A percentile compares a stretch with the other conserved stretches of the same genome.
Evolutionary conservation across 2,797 vertebrate genomes (phyloP).

Genomic region (Eospalax fontanierii): DNA sequence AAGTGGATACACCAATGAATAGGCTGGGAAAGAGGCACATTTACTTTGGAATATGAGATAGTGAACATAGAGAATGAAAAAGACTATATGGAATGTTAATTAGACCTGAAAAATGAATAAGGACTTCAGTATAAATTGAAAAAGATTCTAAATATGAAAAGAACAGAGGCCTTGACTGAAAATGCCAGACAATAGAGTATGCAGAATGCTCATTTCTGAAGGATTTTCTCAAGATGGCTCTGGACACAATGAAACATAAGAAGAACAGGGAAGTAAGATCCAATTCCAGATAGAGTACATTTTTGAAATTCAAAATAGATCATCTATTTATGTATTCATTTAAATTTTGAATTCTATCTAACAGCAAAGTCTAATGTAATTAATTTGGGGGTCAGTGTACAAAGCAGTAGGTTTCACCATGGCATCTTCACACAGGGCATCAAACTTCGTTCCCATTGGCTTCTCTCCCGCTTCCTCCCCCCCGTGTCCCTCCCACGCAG

Average conservation of each 20-base stretch:
- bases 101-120: constrained; percentile 34
- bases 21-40: neutral
- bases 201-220: neutral
- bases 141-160: constrained; percentile 20
- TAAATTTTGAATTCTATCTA: neutral
- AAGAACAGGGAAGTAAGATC: neutral
- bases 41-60: neutral
- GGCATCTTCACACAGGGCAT: neutral
- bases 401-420: neutral
- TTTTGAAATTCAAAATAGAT: neutral
- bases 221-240: neutral
- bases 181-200: neutral
- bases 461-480: no score
- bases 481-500: neutral
- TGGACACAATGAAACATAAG: neutral
- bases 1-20: neutral
- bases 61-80: neutral
- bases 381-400: neutral
- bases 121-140: neutral
- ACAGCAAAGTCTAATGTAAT: no score
- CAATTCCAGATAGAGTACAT: neutral
- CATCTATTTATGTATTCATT: neutral
- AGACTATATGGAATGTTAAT: neutral
- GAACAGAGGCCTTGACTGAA: neutral
- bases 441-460: no score